Evolutionary conservation across 2,888 invertebrate species (phyloP), one percentile per base, ranked within the genome.

Genomic region (Gryllus longicercus): DNA sequence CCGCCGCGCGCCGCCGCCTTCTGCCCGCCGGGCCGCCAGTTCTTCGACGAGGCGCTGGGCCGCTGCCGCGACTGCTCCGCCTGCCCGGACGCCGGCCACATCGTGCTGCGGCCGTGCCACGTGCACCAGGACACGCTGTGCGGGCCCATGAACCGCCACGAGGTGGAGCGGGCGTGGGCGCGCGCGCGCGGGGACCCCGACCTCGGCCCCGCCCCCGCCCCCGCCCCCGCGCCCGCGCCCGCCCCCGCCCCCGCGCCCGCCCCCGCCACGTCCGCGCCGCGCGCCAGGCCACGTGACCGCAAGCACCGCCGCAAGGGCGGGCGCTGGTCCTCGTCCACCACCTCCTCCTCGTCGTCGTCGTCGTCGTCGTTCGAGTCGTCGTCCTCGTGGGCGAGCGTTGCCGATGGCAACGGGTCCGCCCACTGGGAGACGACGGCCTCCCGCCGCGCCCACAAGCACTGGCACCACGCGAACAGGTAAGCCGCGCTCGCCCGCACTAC

Each of bases 101-200:
- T 93, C 82, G 93, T 94, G 76, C 86, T 92, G 82, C 89, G 91
- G 79, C 94, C 94, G 80, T 95, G 94, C 87, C 93, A 93, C 84
- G 87, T 92, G 81, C 93, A 94, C 88, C 89, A 92, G 82, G 93
- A 95, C 87, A 93, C 94, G 75, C 88, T 92, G 84, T 95, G 95
- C 87, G 93, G 92, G 75, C 91, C 93, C 2, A 88, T 93, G 76
- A 89, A 91, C 83, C 91, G 92, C 84, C 88, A 93, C 83, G 89
- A 90, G 84, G 89, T 93, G 83, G 90, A 91, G 86, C 90, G 91
- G 91, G 85, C 91, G 85, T 89, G 90, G 86, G 51, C 51, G 63
- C 63, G 63, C 14, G 16, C 63, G 63, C 63, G 63, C n/a, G 4
- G n/a, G 16, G 16, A 63, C n/a, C n/a, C 63, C 63, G 38, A 63